Conservation (phyloP, 1,140 invertebrate species). For the Zophobas morio region DNA sequence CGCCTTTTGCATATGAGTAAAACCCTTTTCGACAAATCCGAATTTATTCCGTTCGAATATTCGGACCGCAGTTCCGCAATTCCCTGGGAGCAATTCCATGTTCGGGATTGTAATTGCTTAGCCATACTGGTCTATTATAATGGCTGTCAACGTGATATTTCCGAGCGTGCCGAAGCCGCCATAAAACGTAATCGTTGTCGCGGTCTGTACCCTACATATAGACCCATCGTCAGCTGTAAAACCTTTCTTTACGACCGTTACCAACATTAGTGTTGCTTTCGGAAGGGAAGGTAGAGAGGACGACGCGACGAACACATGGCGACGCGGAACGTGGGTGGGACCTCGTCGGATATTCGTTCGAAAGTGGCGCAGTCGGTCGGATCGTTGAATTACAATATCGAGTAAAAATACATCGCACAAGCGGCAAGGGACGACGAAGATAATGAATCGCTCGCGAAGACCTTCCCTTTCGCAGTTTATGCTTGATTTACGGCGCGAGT, state of each 20-base stretch:
- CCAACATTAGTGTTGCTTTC: conserved; percentile 6
- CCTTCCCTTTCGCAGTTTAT: conserved; percentile 11
- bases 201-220: conserved; percentile 21
- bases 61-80: conserved; percentile 6
- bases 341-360: no score
- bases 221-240: conserved; percentile 20
- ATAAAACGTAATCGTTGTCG: conserved; percentile 43
- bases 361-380: no score
- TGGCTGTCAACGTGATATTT: conserved; percentile 44
- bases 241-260: conserved; percentile 26
- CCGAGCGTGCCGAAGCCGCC: conserved; percentile 18
- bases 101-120: conserved; percentile 36
- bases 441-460: conserved; percentile 20
- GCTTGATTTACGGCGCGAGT: conserved; percentile 15
- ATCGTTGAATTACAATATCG: neutral
- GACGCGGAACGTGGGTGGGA: no score
- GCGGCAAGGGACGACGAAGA: conserved; percentile 1
- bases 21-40: conserved; percentile 7
- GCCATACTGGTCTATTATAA: conserved; percentile 29
- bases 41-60: conserved; percentile 4
- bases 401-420: conserved; percentile 14
- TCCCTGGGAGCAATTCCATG: conserved; percentile 21
- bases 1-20: neutral
- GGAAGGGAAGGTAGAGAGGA: neutral
- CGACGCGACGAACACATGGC: neutral